phyloP scores from a whole-genome alignment of 2,113 vertebrate genomes.

The Cavia aperea region DNA sequence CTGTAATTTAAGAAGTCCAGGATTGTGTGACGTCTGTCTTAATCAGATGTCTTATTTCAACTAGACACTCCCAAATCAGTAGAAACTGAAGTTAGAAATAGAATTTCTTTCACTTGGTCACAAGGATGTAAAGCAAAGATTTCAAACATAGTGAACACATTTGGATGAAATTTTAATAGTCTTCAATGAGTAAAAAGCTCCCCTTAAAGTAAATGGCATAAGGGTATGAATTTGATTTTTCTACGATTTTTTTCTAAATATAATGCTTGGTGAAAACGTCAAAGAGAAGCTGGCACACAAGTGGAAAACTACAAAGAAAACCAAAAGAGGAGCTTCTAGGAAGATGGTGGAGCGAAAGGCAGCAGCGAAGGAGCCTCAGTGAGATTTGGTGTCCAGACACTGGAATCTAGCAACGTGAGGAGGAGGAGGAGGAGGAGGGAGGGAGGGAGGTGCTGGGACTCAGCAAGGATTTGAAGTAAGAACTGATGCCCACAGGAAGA shows the following conservation, averaged over 20 bases:
- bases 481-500: neutral
- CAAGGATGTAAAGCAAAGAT: neutral
- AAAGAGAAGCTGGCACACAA: neutral
- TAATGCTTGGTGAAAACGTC: neutral
- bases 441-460: no score
- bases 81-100: neutral
- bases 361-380: neutral
- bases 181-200: neutral
- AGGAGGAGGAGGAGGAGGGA: neutral
- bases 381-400: neutral
- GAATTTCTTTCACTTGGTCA: neutral
- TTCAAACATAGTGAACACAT: neutral
- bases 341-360: neutral
- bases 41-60: neutral
- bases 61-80: neutral
- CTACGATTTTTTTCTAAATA: neutral
- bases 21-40: neutral
- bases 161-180: neutral
- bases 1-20: neutral
- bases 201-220: neutral
- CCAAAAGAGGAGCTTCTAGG: neutral
- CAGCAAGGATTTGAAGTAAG: neutral
- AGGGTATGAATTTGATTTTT: neutral
- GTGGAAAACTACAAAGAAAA: neutral
- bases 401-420: neutral